Conservation (phyloP, 2,113 vertebrate species). For the Hippocampus mohnikei region DNA sequence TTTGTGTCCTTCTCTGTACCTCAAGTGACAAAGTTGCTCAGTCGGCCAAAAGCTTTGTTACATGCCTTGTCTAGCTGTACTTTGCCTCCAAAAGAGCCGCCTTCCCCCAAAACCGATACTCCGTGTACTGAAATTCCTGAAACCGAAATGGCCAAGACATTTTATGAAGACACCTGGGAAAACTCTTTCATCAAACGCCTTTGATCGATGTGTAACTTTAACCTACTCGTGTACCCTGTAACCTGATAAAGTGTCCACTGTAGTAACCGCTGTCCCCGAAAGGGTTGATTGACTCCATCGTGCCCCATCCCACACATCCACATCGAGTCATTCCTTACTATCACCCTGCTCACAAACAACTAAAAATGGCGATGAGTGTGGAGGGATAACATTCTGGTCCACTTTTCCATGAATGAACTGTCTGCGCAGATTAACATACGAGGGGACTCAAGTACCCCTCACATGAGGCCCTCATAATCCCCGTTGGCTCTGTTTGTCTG, state of each 20-base stretch:
- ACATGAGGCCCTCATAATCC: conserved; percentile 42
- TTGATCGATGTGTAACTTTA: not conserved
- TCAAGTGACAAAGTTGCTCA: no score
- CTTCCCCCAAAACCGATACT: not conserved
- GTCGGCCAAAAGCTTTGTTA: not conserved
- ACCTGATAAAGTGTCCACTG: no score
- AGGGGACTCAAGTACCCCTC: conserved; percentile 14
- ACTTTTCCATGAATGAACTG: not conserved
- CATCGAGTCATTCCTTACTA: not conserved
- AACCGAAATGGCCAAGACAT: not conserved
- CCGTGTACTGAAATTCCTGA: no score
- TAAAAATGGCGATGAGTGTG: not conserved
- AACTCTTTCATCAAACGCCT: not conserved
- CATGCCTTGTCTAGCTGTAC: not conserved
- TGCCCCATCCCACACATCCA: not conserved
- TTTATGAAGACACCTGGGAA: not conserved
- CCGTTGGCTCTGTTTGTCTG: conserved; percentile 37
- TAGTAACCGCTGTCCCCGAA: no score
- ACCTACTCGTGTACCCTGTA: no score
- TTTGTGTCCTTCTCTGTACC: not conserved
- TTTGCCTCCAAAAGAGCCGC: not conserved
- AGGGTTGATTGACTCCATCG: not conserved
- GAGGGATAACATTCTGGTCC: not conserved
- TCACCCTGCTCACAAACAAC: not conserved
- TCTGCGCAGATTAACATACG: not conserved